Percentiles rank a stretch among this genome's conserved stretches.
Conservation (phyloP, 2,113 vertebrate species). For the Nanorana parkeri region DNA sequence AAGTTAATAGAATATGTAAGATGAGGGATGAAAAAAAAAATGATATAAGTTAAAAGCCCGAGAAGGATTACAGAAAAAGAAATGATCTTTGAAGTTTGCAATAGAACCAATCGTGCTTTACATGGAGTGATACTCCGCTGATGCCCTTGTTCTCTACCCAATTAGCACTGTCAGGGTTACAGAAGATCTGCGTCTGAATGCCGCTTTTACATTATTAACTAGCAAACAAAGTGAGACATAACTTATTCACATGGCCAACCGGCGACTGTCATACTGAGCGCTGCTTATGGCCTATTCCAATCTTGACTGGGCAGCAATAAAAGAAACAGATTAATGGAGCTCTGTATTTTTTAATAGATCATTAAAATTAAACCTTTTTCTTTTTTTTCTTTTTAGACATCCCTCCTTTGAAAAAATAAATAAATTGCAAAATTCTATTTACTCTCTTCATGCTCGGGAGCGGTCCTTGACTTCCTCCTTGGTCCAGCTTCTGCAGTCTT, state of each 20-base stretch:
- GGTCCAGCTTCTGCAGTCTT: too few relatives aligned
- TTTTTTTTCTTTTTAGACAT: too few relatives aligned
- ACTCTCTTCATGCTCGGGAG: too few relatives aligned
- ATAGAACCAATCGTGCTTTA: constrained; percentile 6
- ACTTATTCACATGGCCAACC: constrained; percentile 11
- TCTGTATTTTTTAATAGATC: too few relatives aligned
- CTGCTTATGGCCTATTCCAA: too few relatives aligned
- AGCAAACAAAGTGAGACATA: constrained; percentile 39
- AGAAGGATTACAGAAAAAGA: constrained; percentile 34
- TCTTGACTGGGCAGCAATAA: too few relatives aligned
- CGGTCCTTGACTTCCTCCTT: too few relatives aligned
- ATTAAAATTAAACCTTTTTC: too few relatives aligned
- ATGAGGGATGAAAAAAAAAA: constrained; percentile 1
- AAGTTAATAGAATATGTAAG: constrained; percentile 48
- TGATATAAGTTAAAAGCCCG: constrained; percentile 39
- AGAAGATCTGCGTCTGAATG: constrained; percentile 36
- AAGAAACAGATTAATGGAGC: too few relatives aligned
- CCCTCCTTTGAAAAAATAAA: too few relatives aligned
- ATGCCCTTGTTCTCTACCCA: constrained; percentile 11
- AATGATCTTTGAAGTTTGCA: constrained; percentile 44
- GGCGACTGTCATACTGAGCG: constrained; percentile 12
- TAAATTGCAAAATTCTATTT: too few relatives aligned
- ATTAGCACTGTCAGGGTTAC: constrained; percentile 22
- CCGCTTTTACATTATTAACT: constrained; percentile 33
- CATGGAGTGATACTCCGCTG: constrained; percentile 12